Base-by-base conservation (phyloP, 2,888 invertebrate species). In the Pardosa pseudoannulata region DNA sequence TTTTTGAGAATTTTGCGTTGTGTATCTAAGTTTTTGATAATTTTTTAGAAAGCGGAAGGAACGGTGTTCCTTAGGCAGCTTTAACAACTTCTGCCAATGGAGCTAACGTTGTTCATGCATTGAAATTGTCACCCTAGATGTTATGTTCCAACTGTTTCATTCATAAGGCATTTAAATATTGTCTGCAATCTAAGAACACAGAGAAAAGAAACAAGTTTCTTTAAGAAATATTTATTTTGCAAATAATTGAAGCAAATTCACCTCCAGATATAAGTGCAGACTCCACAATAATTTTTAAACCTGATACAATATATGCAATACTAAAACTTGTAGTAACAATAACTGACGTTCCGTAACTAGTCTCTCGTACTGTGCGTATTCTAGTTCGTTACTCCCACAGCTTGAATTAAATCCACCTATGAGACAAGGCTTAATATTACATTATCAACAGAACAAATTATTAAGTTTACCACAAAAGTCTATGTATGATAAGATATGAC, bases 181-280 rank as follows among this genome's bases (percentile, higher is more conserved):
- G n/a, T n/a, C n/a, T n/a, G n/a, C n/a, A n/a, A n/a, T n/a, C n/a
- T n/a, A n/a, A n/a, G n/a, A n/a, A n/a, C n/a, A 7, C 11, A 7
- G 36, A 36, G 29, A 62, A 23, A 23, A 19, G 2, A 74, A 39
- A 11, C 13, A 16, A 7, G 16, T 65, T 72, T 80, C 65, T 28
- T 46, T 80, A 73, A 46, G 72, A 80, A 80, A 80, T 80, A 36
- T 80, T 72, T 80, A 80, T 73, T 79, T 80, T 65, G 64, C 79
- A 79, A 80, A 68, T 72, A 72, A 31, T 72, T 16, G 23, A 72
- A 50, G 70, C 70, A 46, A 46, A 50, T 46, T 50, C 50, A 27
- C 5, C 50, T 50, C 19, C 31, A 13, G 29, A 28, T 23, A 46
- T 29, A 50, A 50, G 72, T 72, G 72, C 72, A 72, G 16, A 56